Evolutionary conservation across 2,888 invertebrate genomes (phyloP).

Genomic region (Cryptophagus acutangulus): DNA sequence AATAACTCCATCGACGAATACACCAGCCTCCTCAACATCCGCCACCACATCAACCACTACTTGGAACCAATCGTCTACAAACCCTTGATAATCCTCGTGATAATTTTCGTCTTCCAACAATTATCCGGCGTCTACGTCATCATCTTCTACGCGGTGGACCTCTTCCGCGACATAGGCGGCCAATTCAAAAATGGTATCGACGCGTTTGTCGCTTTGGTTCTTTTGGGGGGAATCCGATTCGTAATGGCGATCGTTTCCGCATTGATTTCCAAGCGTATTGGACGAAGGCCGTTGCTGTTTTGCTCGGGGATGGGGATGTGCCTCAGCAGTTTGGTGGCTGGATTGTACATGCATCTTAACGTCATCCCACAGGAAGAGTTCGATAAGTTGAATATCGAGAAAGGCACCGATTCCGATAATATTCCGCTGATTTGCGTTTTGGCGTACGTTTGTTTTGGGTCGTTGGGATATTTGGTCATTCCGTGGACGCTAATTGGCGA

Average conservation of each 20-base stretch:
- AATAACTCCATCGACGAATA: conserved; percentile 23
- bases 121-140: conserved; percentile 55
- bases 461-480: conserved; percentile 53
- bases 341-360: conserved; percentile 35
- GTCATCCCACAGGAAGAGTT: conserved; percentile 29
- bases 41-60: conserved; percentile 31
- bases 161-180: conserved; percentile 50
- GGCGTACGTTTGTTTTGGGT: conserved; percentile 52
- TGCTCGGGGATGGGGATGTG: conserved; percentile 53
- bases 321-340: conserved; percentile 46
- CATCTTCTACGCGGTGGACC: conserved; percentile 55
- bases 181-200: conserved; percentile 47
- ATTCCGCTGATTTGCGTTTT: conserved; percentile 49
- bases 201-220: conserved; percentile 49
- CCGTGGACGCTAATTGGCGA: conserved; percentile 58
- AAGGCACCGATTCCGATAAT: conserved; percentile 39
- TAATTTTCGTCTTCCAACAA: conserved; percentile 54
- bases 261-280: conserved; percentile 49
- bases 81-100: conserved; percentile 49
- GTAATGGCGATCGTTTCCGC: conserved; percentile 51
- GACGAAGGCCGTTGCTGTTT: conserved; percentile 51
- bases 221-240: conserved; percentile 52
- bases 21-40: conserved; percentile 20
- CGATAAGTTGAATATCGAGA: conserved; percentile 30
- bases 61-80: conserved; percentile 49